A percentile compares a stretch with the other conserved stretches of the same genome.
Conservation (phyloP, 2,888 invertebrate genomes). For the Cryptus armator region DNA sequence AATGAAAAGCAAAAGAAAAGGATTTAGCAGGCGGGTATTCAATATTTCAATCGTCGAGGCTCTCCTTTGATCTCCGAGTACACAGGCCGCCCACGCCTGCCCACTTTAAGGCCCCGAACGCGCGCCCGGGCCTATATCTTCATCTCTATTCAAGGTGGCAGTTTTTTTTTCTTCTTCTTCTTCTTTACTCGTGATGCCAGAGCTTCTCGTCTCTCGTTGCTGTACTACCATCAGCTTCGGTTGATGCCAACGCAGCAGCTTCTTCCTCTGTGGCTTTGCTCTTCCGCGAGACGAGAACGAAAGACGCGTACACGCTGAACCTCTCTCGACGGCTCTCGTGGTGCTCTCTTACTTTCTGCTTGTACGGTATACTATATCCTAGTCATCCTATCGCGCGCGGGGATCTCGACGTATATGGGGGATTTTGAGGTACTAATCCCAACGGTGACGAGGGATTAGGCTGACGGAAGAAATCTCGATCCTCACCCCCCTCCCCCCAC, state of each 20-base stretch:
- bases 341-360: conserved; percentile 10
- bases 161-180: conserved; percentile 66
- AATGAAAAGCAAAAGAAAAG: conserved; percentile 75
- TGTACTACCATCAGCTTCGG: conserved; percentile 7
- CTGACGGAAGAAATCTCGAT: conserved; percentile 60
- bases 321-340: not conserved
- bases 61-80: conserved; percentile 78
- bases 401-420: conserved; percentile 66
- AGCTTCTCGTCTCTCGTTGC: conserved; percentile 53
- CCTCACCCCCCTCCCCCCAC: not conserved
- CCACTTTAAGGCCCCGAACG: conserved; percentile 73
- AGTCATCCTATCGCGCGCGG: conserved; percentile 52
- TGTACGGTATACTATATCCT: conserved; percentile 8
- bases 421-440: conserved; percentile 71
- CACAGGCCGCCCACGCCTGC: conserved; percentile 79
- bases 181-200: conserved; percentile 43
- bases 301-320: conserved; percentile 12
- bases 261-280: conserved; percentile 50
- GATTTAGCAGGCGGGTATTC: conserved; percentile 76
- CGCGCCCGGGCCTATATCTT: conserved; percentile 55
- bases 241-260: conserved; percentile 62
- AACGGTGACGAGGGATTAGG: conserved; percentile 62
- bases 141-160: conserved; percentile 21
- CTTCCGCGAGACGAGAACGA: conserved; percentile 38
- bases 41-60: conserved; percentile 78